Evolutionary conservation across 2,113 vertebrate species (phyloP), one percentile per base, ranked within the genome.

Genomic region (Hippocampus abdominalis): DNA sequence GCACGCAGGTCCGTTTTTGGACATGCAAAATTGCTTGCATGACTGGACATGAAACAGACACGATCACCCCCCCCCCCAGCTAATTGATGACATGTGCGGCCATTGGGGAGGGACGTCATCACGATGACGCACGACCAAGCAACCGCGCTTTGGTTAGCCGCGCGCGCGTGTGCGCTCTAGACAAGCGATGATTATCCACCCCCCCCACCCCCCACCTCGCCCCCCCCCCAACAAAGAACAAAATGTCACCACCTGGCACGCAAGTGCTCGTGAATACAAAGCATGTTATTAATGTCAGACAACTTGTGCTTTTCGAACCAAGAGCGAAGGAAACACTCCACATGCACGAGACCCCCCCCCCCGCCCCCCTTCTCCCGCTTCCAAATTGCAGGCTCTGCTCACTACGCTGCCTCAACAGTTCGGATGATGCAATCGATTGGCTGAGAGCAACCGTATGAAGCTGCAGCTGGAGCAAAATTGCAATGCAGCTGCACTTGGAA

Each of bases 231-330:
- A 66, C 82, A 64, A 72, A 54, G 48, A 61, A 59, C 46, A 70
- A 6, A 48, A 23, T 16, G 64, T 76, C 72, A 74, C 29, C 64
- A 25, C 18, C 64, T 66, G 23, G 64, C 44, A 29, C 15, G 59
- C n/a, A 54, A 64, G 70, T 64, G 76, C 56, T 65, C 71, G 76
- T 74, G 81, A 87, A 90, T 87, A 84, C 75, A 77, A 80, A 78
- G 66, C 25, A 12, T 68, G 69, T 78, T 73, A 82, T 87, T 81
- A 85, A 70, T 5, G 63, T 11, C 21, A 66, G 78, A 75, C 79
- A 36, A 36, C 32, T 36, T 36, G 32, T 36, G 5, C 32, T 32
- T 36, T 5, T 36, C 1, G 1, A 36, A 36, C 0, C 32, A 36
- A 36, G 32, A 36, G 32, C 32, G 5, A 36, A 36, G 32, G 32